Conservation (phyloP, 2,797 vertebrate genomes). For the Rhadinocentrus ornatus region DNA sequence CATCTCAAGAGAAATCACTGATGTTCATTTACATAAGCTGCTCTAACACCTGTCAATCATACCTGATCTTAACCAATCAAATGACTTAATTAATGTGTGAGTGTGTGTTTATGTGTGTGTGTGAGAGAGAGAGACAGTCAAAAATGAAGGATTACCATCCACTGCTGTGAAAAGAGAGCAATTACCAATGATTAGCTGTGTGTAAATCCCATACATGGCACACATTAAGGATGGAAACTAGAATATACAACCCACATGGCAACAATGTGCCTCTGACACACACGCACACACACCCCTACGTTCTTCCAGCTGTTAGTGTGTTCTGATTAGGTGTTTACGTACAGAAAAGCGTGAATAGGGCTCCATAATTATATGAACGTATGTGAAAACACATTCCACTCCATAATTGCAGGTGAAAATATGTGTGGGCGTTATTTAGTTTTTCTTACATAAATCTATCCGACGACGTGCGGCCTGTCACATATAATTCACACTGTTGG, state of each 20-base stretch:
- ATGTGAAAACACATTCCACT: conserved; percentile 69
- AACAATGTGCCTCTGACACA: conserved; percentile 36
- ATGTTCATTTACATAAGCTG: conserved; percentile 29
- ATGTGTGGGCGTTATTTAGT: conserved; percentile 50
- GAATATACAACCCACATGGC: conserved; percentile 25
- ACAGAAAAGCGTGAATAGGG: conserved; percentile 58
- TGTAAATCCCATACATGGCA: neutral
- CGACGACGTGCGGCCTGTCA: conserved; percentile 45
- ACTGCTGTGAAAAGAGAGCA: conserved; percentile 44
- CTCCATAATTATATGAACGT: conserved; percentile 65
- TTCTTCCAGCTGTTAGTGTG: conserved; percentile 64
- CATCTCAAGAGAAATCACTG: conserved; percentile 17
- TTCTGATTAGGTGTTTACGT: conserved; percentile 66
- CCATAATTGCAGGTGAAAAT: conserved; percentile 69
- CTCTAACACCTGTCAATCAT: conserved; percentile 58
- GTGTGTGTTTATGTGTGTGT: neutral
- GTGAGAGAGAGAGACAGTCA: neutral
- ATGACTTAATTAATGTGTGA: conserved; percentile 32
- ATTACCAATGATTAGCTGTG: conserved; percentile 50
- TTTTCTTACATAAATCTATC: conserved; percentile 45
- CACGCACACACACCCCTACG: conserved; percentile 37
- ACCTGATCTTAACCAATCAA: conserved; percentile 42
- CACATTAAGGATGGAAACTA: conserved; percentile 18
- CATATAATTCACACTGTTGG: conserved; percentile 22
- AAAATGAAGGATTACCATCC: conserved; percentile 34